phyloP scores from a whole-genome alignment of 1,140 invertebrate species.

The Archivesica marissinica region DNA sequence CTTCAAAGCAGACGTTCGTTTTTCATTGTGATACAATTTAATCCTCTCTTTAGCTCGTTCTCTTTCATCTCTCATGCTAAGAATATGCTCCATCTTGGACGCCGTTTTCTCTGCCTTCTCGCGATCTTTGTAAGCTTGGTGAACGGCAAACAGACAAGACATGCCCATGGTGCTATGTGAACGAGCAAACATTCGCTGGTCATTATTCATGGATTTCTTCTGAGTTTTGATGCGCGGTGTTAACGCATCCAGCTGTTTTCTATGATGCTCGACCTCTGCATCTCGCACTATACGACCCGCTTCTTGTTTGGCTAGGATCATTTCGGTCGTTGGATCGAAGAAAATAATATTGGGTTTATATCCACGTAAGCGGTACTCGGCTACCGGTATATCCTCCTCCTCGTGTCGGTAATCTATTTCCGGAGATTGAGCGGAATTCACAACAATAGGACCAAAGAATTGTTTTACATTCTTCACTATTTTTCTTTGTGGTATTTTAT shows the following conservation, averaged over 20 bases:
- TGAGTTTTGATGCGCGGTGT: constrained; percentile 64
- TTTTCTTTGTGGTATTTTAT: constrained; percentile 60
- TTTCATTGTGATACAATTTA: constrained; percentile 77
- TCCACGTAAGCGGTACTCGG: constrained; percentile 77
- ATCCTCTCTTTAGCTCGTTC: constrained; percentile 79
- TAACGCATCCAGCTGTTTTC: constrained; percentile 56
- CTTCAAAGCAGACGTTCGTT: constrained; percentile 71
- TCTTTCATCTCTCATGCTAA: constrained; percentile 77
- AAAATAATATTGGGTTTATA: constrained; percentile 70
- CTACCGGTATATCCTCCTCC: constrained; percentile 71
- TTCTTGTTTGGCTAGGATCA: constrained; percentile 77
- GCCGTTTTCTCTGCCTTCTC: constrained; percentile 77
- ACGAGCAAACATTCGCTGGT: constrained; percentile 78
- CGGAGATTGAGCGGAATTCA: constrained; percentile 64
- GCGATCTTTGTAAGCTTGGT: constrained; percentile 82
- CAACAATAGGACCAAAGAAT: constrained; percentile 80
- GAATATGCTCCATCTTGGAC: constrained; percentile 78
- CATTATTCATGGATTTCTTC: constrained; percentile 70
- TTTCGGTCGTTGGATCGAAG: constrained; percentile 78
- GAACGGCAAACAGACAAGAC: constrained; percentile 81
- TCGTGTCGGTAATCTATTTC: constrained; percentile 29
- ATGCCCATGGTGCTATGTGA: constrained; percentile 82
- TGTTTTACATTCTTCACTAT: constrained; percentile 78
- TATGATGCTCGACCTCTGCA: constrained; percentile 75
- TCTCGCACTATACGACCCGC: constrained; percentile 76